Evolutionary conservation across 2,113 vertebrate species (phyloP), one percentile per base, ranked within the genome.

Genomic region (Tetrax tetrax): DNA sequence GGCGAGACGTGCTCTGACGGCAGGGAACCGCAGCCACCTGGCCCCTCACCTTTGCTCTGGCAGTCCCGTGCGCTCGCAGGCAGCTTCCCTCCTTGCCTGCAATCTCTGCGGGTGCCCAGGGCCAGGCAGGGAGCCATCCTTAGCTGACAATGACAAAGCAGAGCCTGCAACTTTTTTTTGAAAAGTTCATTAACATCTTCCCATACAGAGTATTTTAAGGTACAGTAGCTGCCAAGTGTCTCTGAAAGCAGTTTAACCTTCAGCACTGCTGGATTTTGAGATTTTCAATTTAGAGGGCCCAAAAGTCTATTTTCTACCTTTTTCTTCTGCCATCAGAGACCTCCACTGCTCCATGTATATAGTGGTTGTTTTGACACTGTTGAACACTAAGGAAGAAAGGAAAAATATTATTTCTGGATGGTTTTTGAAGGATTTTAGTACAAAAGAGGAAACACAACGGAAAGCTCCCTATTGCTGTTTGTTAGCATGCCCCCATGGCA

Each of bases 21-120:
- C 0, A 2, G 74, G 54, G 20, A 63, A 2, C 43, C 16, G 28
- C 41, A 45, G 14, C 8, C 0, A 0, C 28, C 43, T 3, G 25
- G 35, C 21, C 65, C 59, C 45, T 84, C 10, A 2, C 41, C 41
- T 47, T 64, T 3, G 2, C 72, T 7, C 57, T 9, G 2, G 0
- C 31, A 10, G 33, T 64, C 35, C 54, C 9, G n/a, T 13, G 18
- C 3, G 6, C 41, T 72, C 3, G 4, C 15, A 59, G 83, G 31
- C 63, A 63, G 38, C 50, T 81, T 29, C 6, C 31, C 69, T 63
- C 70, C 57, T 59, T 80, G 64, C 22, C 25, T 38, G 2, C 41
- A 29, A 61, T 71, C 76, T 43, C 41, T 43, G 41, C 14, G 41
- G 41, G 41, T 43, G 41, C 70, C 63, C 66, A 64, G 48, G 75